phyloP scores from a whole-genome alignment of 2,888 invertebrate genomes.

The Melanotus villosus region DNA sequence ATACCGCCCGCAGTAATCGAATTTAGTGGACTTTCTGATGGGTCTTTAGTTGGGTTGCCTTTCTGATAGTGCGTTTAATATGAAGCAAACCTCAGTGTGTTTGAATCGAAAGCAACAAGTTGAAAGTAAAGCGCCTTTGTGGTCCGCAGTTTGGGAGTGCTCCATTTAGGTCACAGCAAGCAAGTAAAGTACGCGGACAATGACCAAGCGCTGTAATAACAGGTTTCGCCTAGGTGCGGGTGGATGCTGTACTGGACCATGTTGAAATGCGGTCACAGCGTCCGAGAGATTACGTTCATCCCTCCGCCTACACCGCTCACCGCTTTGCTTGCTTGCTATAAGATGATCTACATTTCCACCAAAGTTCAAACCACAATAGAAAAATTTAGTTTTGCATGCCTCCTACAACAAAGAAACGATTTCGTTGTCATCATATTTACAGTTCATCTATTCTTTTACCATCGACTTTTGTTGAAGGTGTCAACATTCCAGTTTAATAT shows the following conservation, averaged over 20 bases:
- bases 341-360: constrained; percentile 22
- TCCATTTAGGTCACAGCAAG: constrained; percentile 65
- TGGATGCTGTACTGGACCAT: constrained; percentile 61
- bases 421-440: too few relatives aligned
- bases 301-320: constrained; percentile 54
- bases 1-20: not conserved
- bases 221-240: constrained; percentile 66
- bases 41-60: too few relatives aligned
- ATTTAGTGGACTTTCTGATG: not conserved
- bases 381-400: too few relatives aligned
- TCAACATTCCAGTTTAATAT: too few relatives aligned
- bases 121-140: constrained; percentile 55
- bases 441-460: too few relatives aligned
- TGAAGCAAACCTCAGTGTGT: not conserved
- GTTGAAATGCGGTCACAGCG: constrained; percentile 58
- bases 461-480: too few relatives aligned
- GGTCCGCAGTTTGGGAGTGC: constrained; percentile 62
- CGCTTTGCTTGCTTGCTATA: constrained; percentile 3
- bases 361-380: not conserved
- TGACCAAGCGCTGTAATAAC: constrained; percentile 64
- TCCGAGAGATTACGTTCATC: constrained; percentile 56
- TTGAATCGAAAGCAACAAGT: constrained; percentile 35
- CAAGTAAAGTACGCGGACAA: constrained; percentile 65
- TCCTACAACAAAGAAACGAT: too few relatives aligned
- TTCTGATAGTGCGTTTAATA: not conserved